These are phyloP conservation scores for Parascotia fuliginaria DNA, from an alignment of 2,888 invertebrate genomes.

Conservation along the genomic window DNA sequence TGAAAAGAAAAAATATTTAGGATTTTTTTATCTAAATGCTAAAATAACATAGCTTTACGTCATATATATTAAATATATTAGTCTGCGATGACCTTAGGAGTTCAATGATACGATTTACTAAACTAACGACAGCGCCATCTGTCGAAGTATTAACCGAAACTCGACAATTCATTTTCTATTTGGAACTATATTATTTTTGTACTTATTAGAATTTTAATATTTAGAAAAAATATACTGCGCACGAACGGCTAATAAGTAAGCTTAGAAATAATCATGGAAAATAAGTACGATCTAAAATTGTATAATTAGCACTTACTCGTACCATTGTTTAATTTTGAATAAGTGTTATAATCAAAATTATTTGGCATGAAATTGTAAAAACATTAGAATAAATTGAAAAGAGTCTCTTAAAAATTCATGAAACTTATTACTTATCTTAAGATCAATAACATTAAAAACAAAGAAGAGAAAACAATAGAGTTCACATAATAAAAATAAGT, in stretches of 20 bases:
- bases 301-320: background rate
- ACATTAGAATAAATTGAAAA: no score
- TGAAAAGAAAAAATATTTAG: no score
- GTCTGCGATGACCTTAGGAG: no score
- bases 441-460: background rate
- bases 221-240: background rate
- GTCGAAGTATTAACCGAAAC: constrained; percentile 24
- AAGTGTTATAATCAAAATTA: no score
- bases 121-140: constrained; percentile 34
- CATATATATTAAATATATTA: no score
- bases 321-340: background rate
- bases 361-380: no score
- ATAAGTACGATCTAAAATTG: background rate
- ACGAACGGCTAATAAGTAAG: background rate
- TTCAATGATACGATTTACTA: background rate
- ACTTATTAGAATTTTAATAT: no score
- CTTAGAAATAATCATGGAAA: background rate
- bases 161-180: background rate
- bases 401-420: no score
- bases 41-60: no score
- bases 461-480: constrained; percentile 1
- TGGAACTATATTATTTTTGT: background rate
- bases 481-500: constrained; percentile 18
- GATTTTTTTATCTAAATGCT: no score
- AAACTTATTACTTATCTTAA: no score